Evolutionary conservation across 2,797 vertebrate genomes (phyloP).

Genomic region (Menidia menidia): DNA sequence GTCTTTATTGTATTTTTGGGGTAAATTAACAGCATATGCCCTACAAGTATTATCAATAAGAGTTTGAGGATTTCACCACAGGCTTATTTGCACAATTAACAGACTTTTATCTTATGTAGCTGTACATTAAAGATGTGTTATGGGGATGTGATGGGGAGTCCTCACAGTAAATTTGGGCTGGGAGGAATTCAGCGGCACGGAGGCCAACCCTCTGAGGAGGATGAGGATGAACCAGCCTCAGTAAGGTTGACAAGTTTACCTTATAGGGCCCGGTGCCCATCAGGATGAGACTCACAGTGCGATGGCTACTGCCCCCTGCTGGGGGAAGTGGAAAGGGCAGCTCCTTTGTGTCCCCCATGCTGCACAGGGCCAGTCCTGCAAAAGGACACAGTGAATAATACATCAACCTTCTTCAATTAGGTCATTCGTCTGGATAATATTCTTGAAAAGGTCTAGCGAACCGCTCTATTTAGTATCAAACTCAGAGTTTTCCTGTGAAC

Average conservation of each 20-base stretch:
- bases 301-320: conserved; percentile 74
- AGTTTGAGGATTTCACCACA: conserved; percentile 2
- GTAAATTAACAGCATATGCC: too few species aligned
- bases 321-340: conserved; percentile 57
- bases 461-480: too few species aligned
- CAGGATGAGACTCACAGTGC: conserved; percentile 62
- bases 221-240: conserved; percentile 65
- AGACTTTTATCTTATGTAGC: conserved; percentile 6
- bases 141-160: conserved; percentile 8
- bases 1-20: too few species aligned
- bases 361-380: conserved; percentile 42
- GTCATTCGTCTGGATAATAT: background rate
- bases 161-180: conserved; percentile 32
- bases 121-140: conserved; percentile 40
- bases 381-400: background rate
- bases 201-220: conserved; percentile 51
- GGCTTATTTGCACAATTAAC: conserved; percentile 27
- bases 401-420: background rate
- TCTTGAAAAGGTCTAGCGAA: too few species aligned
- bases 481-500: too few species aligned
- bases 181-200: conserved; percentile 48
- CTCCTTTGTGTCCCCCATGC: conserved; percentile 60
- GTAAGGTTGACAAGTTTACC: conserved; percentile 60
- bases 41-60: background rate
- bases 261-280: conserved; percentile 48